phyloP scores from a whole-genome alignment of 2,797 vertebrate species.

The Haliaeetus vocifer region DNA sequence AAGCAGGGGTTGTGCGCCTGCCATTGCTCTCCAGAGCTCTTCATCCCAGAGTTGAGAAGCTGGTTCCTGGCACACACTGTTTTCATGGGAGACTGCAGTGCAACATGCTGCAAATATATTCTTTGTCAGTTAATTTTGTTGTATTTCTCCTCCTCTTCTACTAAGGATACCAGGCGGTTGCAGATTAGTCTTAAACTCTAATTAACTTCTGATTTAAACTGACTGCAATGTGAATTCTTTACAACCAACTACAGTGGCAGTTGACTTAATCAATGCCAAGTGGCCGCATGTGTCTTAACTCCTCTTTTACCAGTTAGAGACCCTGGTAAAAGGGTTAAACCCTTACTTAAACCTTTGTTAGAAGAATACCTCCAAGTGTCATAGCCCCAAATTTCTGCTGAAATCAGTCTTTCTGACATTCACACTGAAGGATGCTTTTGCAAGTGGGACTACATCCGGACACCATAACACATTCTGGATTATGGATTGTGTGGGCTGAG shows the following conservation, averaged over 20 bases:
- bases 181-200: neutral
- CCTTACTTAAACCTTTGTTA: neutral
- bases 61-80: neutral
- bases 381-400: neutral
- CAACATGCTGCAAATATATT: neutral
- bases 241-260: accelerated
- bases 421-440: neutral
- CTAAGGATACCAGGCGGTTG: neutral
- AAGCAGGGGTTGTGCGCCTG: accelerated
- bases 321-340: neutral
- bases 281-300: accelerated
- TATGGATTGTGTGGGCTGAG: neutral
- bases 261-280: neutral
- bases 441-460: accelerated
- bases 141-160: neutral
- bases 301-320: neutral
- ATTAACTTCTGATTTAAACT: neutral
- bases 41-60: neutral
- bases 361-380: neutral
- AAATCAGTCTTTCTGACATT: neutral
- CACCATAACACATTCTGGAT: accelerated
- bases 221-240: neutral
- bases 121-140: neutral
- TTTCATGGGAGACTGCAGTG: accelerated
- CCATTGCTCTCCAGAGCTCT: accelerated